Base-by-base conservation (phyloP, 2,113 vertebrate genomes). In the Proterorhinus semilunaris region DNA sequence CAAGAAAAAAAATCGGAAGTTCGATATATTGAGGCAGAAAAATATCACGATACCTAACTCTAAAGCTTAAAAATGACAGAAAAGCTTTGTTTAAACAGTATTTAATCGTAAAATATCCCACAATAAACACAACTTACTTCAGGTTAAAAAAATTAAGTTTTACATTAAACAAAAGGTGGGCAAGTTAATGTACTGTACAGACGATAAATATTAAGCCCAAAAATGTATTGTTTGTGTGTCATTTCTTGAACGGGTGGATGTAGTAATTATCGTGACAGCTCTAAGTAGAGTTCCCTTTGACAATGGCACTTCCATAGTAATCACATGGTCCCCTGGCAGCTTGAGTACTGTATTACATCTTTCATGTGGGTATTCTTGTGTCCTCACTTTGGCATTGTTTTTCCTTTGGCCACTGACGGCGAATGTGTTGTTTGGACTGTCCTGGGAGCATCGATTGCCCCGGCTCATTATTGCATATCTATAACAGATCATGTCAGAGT, bases 391-490 rank as follows among this genome's bases (percentile, higher is more conserved):
- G 84, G 84, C 88, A 82, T 86, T 90, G 81, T 87, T 90, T 87
- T 89, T 84, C 79, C 85, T 74, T 82, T 87, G 90, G 83, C 82
- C 43, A 58, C 82, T 79, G 67, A 47, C 86, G 80, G 85, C 87
- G 88, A 90, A 90, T 92, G 86, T 89, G 71, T 80, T 69, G 73
- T 90, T 90, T 82, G 85, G 83, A 83, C 90, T 86, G 72, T 72
- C 79, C 55, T 62, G 66, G 78, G 70, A 49, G 65, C 86, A 93
- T 93, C 46, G 91, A 93, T 89, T 76, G 46, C 89, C 86, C 82
- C 69, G n/a, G 53, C 88, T 91, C 90, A 91, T 91, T 91, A 92
- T 89, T 86, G 91, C 87, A 90, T 90, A 89, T 91, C 92, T 81
- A 91, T 91, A 91, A 86, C 71, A 70, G 76, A 66, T 82, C 69